Conservation (phyloP, 2,797 vertebrate genomes). For the Rhynchonycteris naso region DNA sequence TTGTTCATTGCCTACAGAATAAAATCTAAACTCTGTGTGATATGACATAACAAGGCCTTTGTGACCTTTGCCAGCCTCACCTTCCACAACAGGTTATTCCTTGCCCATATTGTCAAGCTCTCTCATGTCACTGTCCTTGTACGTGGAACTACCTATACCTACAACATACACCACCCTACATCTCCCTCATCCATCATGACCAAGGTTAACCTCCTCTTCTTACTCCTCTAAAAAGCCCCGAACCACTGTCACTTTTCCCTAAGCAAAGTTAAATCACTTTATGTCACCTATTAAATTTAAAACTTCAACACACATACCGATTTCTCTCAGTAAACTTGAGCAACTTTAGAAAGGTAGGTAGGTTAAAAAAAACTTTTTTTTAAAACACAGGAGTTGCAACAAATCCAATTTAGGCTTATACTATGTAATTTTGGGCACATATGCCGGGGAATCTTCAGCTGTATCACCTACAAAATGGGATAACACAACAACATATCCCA, state of each 20-base stretch:
- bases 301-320: background rate
- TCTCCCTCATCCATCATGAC: background rate
- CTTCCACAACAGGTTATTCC: background rate
- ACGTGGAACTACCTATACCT: background rate
- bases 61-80: background rate
- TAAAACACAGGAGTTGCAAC: background rate
- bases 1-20: background rate
- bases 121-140: background rate
- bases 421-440: background rate
- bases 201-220: background rate
- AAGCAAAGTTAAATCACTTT: background rate
- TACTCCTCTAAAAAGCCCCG: background rate
- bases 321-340: background rate
- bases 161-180: background rate
- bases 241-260: background rate
- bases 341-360: constrained; percentile 22
- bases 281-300: background rate
- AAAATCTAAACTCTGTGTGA: background rate
- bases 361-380: background rate
- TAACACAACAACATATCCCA: background rate
- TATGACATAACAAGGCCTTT: background rate
- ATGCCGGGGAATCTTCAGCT: background rate
- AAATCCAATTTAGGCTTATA: background rate
- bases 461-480: background rate
- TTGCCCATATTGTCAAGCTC: background rate